phyloP scores from a whole-genome alignment of 2,888 invertebrate genomes.

The Drosophila borealis region DNA sequence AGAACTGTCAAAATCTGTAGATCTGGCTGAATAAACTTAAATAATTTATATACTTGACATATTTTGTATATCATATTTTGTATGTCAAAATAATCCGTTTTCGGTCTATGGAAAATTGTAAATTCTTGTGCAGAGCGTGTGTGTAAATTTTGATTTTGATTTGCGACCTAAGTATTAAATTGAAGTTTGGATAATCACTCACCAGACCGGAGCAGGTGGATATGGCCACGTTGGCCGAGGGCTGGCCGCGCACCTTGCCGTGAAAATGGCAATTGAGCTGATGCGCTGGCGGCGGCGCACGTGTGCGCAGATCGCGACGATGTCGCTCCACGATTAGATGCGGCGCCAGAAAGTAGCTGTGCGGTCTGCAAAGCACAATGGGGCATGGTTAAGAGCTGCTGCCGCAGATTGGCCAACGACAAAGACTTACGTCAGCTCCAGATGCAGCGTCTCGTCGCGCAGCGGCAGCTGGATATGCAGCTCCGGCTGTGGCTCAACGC shows the following conservation, averaged over 20 bases:
- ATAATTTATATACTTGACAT: not conserved
- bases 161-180: not conserved
- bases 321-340: slow-evolving; percentile 90
- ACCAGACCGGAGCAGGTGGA: slow-evolving; percentile 94
- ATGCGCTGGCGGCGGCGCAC: slow-evolving; percentile 72
- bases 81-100: too few species aligned
- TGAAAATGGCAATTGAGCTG: slow-evolving; percentile 91
- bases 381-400: too few species aligned
- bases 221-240: slow-evolving; percentile 90
- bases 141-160: too few species aligned
- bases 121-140: too few species aligned
- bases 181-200: slow-evolving; percentile 83
- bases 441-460: slow-evolving; percentile 81
- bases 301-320: slow-evolving; percentile 86
- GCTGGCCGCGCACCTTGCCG: slow-evolving; percentile 90
- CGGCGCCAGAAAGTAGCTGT: slow-evolving; percentile 89
- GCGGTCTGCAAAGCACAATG: slow-evolving; percentile 86
- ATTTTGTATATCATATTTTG: too few species aligned
- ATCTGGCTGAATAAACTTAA: not conserved
- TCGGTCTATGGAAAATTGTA: too few species aligned
- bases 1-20: not conserved
- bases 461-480: slow-evolving; percentile 64
- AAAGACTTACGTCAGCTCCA: slow-evolving; percentile 83
- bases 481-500: slow-evolving; percentile 32
- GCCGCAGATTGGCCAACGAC: too few species aligned